Conservation (phyloP, 1,140 invertebrate species). For the Halesus radiatus region DNA sequence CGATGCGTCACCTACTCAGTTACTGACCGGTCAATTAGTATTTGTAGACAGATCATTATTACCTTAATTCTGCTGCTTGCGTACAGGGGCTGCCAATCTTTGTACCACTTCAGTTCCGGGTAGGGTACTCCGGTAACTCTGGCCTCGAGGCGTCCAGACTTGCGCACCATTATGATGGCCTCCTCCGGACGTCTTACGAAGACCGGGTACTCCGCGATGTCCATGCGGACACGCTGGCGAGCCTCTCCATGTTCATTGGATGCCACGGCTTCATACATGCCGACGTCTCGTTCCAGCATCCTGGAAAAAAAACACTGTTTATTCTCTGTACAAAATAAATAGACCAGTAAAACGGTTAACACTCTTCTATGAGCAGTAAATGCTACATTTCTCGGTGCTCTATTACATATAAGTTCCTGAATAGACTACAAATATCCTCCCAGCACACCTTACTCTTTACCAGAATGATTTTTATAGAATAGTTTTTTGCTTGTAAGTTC, state of each 20-base stretch:
- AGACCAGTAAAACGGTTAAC: too few relatives aligned
- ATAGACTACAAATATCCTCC: too few relatives aligned
- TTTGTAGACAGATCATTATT: constrained; percentile 18
- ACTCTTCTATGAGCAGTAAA: too few relatives aligned
- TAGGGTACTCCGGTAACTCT: constrained; percentile 90
- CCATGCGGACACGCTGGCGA: constrained; percentile 84
- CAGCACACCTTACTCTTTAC: too few relatives aligned
- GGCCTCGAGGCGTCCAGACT: constrained; percentile 84
- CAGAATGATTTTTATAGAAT: too few relatives aligned
- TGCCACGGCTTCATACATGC: constrained; percentile 93
- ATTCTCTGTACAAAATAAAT: too few relatives aligned
- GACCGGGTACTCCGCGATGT: constrained; percentile 92
- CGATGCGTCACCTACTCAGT: too few relatives aligned
- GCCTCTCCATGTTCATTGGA: constrained; percentile 93
- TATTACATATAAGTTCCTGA: too few relatives aligned
- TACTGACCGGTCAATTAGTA: too few relatives aligned
- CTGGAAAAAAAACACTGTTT: constrained; percentile 61
- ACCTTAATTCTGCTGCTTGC: constrained; percentile 86
- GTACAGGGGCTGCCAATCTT: constrained; percentile 93
- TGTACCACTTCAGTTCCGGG: constrained; percentile 97
- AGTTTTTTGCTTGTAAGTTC: too few relatives aligned
- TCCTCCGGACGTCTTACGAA: constrained; percentile 92
- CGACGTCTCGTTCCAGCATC: constrained; percentile 92
- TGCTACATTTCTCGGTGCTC: too few relatives aligned
- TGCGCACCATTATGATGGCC: constrained; percentile 80